These are phyloP conservation scores for Subacronicta megacephala DNA, from an alignment of 2,888 invertebrate species.

Conservation along the genomic window DNA sequence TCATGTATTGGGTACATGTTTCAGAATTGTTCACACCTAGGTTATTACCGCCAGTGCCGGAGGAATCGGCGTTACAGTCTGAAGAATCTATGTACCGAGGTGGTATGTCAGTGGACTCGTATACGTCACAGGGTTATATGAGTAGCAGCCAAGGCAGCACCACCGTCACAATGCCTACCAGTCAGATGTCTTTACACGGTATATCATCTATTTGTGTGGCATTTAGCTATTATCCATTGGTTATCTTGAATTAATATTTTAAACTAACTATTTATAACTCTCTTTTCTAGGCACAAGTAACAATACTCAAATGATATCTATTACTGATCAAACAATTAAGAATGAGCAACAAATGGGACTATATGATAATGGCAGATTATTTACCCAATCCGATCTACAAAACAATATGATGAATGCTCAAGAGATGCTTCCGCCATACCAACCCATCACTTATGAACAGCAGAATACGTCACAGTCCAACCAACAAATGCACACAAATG, in stretches of 20 bases:
- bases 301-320: constrained; percentile 82
- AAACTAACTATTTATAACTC: not conserved
- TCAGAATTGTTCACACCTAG: constrained; percentile 83
- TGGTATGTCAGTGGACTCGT: constrained; percentile 82
- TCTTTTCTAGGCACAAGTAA: constrained; percentile 75
- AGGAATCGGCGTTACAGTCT: constrained; percentile 84
- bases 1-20: constrained; percentile 34
- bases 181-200: constrained; percentile 86
- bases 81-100: constrained; percentile 88
- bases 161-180: constrained; percentile 80
- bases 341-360: constrained; percentile 83
- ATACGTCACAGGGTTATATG: constrained; percentile 74
- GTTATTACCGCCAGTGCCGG: constrained; percentile 89
- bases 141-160: constrained; percentile 66
- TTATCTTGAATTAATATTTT: too few relatives aligned
- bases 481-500: constrained; percentile 66
- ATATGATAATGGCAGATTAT: constrained; percentile 78
- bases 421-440: constrained; percentile 75
- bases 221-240: constrained; percentile 1
- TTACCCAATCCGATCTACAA: constrained; percentile 77
- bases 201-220: constrained; percentile 22
- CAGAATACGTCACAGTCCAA: constrained; percentile 61
- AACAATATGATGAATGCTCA: constrained; percentile 75
- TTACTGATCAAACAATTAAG: constrained; percentile 77
- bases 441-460: constrained; percentile 72